Conservation (phyloP, 2,888 invertebrate genomes). For the Apocheima hispidaria region DNA sequence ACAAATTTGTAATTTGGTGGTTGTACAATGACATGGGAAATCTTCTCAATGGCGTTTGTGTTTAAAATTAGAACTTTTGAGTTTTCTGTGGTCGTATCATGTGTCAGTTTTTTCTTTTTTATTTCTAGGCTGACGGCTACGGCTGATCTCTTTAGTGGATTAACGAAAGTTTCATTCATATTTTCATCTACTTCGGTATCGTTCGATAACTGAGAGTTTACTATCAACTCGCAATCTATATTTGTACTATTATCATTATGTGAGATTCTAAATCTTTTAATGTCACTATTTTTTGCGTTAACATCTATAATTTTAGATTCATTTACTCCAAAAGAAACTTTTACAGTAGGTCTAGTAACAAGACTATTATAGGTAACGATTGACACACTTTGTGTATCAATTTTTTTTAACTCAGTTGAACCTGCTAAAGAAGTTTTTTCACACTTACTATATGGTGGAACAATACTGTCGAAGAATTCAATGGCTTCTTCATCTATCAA, state of each 20-base stretch:
- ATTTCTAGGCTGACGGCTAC: conserved; percentile 76
- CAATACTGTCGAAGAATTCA: background rate
- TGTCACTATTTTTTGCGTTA: conserved; percentile 61
- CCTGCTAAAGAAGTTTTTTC: conserved; percentile 44
- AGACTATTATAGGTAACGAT: conserved; percentile 53
- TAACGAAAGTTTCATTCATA: conserved; percentile 53
- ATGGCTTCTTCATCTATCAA: background rate
- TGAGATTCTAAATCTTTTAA: conserved; percentile 60
- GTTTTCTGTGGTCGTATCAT: conserved; percentile 60
- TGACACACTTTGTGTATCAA: conserved; percentile 47
- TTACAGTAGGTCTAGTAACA: conserved; percentile 52
- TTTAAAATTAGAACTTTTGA: conserved; percentile 82
- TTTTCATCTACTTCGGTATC: conserved; percentile 59
- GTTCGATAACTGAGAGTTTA: conserved; percentile 57
- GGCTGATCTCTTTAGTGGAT: conserved; percentile 58
- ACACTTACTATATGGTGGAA: background rate
- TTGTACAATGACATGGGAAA: conserved; percentile 79
- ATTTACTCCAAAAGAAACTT: conserved; percentile 64
- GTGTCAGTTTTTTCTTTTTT: conserved; percentile 71
- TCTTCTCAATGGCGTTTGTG: conserved; percentile 76
- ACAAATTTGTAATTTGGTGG: conserved; percentile 82
- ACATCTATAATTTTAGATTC: conserved; percentile 64
- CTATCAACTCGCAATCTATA: conserved; percentile 67
- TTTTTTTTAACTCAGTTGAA: conserved; percentile 50
- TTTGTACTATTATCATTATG: conserved; percentile 54